Evolutionary conservation across 1,140 invertebrate species (phyloP).

Genomic region (Radopholus similis): DNA sequence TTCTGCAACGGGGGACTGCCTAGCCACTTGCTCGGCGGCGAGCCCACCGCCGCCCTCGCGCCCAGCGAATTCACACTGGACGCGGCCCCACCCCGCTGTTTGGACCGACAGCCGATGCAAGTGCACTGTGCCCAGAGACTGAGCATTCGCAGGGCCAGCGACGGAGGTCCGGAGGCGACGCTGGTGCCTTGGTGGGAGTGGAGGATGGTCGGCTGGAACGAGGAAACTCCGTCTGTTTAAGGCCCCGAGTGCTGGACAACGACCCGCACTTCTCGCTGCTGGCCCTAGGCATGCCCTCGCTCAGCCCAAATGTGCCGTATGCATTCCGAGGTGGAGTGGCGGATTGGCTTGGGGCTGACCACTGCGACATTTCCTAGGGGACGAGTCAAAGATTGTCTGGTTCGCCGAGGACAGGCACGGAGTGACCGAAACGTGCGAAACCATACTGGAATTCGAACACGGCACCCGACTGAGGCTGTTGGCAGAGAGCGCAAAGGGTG

Average conservation of each 20-base stretch:
- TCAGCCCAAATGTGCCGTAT: background rate
- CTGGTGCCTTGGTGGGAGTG: background rate
- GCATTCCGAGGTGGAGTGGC: background rate
- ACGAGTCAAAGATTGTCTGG: background rate
- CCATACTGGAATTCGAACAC: background rate
- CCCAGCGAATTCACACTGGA: background rate
- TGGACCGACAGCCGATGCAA: background rate
- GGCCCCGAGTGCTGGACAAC: background rate
- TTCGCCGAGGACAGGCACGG: background rate
- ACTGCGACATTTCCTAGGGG: background rate
- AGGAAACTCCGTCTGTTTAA: background rate
- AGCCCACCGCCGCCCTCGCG: background rate
- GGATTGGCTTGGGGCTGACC: background rate
- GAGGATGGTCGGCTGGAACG: background rate
- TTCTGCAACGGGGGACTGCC: constrained; percentile 3
- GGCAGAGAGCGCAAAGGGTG: too few relatives aligned
- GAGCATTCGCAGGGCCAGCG: background rate
- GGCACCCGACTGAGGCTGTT: too few relatives aligned
- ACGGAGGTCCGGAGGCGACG: background rate
- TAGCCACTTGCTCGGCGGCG: background rate
- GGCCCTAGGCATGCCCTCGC: background rate
- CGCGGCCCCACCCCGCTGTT: background rate
- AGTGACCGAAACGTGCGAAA: background rate
- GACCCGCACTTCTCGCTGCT: background rate
- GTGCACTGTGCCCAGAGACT: background rate